phyloP scores from a whole-genome alignment of 2,113 vertebrate species.

The Jaculus jaculus region DNA sequence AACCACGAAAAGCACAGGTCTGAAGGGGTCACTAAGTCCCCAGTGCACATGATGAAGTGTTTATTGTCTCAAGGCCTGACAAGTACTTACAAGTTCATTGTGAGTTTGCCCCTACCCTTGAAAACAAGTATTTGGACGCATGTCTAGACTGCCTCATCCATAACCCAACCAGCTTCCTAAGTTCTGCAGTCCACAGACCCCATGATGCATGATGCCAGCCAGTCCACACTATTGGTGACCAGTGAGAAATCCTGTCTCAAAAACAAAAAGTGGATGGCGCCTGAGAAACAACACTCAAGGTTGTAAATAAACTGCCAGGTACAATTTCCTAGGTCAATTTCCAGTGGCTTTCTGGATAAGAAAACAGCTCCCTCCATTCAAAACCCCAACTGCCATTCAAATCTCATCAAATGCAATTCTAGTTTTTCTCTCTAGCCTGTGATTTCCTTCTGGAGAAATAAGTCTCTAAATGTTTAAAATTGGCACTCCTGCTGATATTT shows the following conservation, averaged over 20 bases:
- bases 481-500: slow-evolving; percentile 13
- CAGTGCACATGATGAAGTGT: not conserved
- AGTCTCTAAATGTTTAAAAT: slow-evolving; percentile 42
- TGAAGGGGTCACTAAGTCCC: not conserved
- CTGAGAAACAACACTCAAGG: too few species aligned
- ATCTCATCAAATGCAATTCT: slow-evolving; percentile 1
- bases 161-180: not conserved
- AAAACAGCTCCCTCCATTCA: not conserved
- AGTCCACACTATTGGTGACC: too few species aligned
- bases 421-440: not conserved
- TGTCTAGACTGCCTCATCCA: not conserved
- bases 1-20: not conserved
- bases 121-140: not conserved
- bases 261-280: too few species aligned
- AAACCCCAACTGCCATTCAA: not conserved
- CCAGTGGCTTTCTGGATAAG: not conserved
- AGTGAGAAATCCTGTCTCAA: too few species aligned
- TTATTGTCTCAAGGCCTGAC: not conserved
- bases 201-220: too few species aligned
- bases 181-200: not conserved
- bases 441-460: slow-evolving; percentile 33
- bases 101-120: not conserved
- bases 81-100: not conserved
- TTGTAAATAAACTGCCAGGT: not conserved
- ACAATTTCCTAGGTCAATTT: not conserved